phyloP scores from a whole-genome alignment of 1,140 invertebrate species.

The Mizuhopecten yessoensis region DNA sequence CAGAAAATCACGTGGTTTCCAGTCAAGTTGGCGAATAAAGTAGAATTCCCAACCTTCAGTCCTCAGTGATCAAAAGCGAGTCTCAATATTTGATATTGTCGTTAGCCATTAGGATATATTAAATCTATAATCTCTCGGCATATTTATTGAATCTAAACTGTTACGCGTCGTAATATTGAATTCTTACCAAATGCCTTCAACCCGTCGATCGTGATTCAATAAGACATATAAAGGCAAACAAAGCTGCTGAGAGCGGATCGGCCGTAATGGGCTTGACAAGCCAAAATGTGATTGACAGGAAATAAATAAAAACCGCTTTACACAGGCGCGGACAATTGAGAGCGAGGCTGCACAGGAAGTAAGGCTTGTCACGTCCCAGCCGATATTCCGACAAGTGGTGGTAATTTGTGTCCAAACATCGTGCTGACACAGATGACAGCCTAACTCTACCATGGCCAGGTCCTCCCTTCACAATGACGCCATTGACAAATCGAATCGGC shows the following conservation, averaged over 20 bases:
- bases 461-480: neutral
- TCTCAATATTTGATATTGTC: neutral
- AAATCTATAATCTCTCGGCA: neutral
- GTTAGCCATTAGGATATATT: neutral
- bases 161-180: neutral
- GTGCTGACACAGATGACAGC: neutral
- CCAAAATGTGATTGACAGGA: constrained; percentile 33
- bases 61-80: neutral
- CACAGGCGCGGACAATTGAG: constrained; percentile 30
- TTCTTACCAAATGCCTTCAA: neutral
- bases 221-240: neutral
- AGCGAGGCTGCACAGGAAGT: constrained; percentile 30
- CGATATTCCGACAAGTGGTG: constrained; percentile 30
- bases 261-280: constrained; percentile 23
- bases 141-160: constrained; percentile 26
- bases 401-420: constrained; percentile 33
- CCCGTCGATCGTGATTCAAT: constrained; percentile 15
- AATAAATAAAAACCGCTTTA: constrained; percentile 36
- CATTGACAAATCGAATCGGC: constrained; percentile 38
- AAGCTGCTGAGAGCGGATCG: constrained; percentile 15
- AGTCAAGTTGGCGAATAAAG: neutral
- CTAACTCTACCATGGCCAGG: constrained; percentile 1
- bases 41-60: neutral
- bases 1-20: neutral
- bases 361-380: constrained; percentile 10